Evolutionary conservation across 1,140 invertebrate species (phyloP), one percentile per base, ranked within the genome.

Genomic region (Hypothenemus hampei): DNA sequence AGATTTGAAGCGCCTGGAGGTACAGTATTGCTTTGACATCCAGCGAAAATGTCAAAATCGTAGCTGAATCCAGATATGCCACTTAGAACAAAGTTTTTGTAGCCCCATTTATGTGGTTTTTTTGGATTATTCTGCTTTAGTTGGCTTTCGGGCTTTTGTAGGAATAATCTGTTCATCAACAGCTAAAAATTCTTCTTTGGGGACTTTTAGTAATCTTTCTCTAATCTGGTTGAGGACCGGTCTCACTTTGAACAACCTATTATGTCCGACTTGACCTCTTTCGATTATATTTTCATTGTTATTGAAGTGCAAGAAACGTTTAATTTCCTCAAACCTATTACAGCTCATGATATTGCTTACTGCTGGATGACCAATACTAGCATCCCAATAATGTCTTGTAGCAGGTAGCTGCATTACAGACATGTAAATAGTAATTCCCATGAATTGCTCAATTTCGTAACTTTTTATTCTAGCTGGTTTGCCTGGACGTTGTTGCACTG

Each of bases 51-150:
- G n/a, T n/a, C n/a, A n/a, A n/a, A n/a, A n/a, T n/a, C n/a, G n/a
- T n/a, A n/a, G 67, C 66, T 56, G 52, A 69, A 67, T 48, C 70
- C 71, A 54, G 62, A 62, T 43, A 60, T 35, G 47, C 64, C 67
- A 52, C 63, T 65, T 15, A 70, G 47, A 26, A 68, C 59, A 59
- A 64, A 74, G 35, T 70, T 61, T 62, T 75, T 76, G 8, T 71
- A 71, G 11, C 72, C 72, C 66, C 69, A 71, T 56, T 75, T 76
- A 49, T 71, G 65, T 11, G 74, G 71, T 46, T 73, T 72, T 26
- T 66, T 67, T 7, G 65, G 66, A 33, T 72, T 64, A 57, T 75
- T 74, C 54, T 74, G 73, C 49, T 72, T 72, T 37, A 71, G 63
- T 33, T 39, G 44, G 33, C 66, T n/a, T 56, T 26, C 64, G 53